Conservation (phyloP, 2,888 invertebrate species). For the Bombylius discolor region DNA sequence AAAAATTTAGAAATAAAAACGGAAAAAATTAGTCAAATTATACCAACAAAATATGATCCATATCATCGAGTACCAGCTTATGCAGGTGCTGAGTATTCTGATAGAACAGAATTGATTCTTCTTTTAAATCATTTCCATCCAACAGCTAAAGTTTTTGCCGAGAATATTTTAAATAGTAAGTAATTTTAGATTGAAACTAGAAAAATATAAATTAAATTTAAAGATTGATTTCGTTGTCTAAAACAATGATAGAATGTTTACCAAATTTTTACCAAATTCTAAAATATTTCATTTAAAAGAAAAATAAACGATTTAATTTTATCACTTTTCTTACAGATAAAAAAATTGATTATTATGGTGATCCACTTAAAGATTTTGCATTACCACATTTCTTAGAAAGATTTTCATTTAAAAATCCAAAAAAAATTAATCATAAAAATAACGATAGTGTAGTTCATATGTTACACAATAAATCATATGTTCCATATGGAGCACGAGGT, state of each 20-base stretch:
- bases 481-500: slow-evolving; percentile 54
- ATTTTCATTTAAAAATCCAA: slow-evolving; percentile 91
- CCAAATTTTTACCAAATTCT: not conserved
- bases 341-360: slow-evolving; percentile 73
- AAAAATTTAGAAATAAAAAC: slow-evolving; percentile 16
- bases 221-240: not conserved
- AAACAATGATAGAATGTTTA: too few species aligned
- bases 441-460: slow-evolving; percentile 30
- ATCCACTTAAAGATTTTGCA: slow-evolving; percentile 87
- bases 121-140: slow-evolving; percentile 79
- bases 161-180: slow-evolving; percentile 57
- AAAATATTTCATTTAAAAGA: too few species aligned
- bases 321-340: slow-evolving; percentile 40
- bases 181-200: slow-evolving; percentile 6
- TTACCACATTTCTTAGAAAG: slow-evolving; percentile 84
- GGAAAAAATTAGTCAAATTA: slow-evolving; percentile 34
- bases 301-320: too few species aligned
- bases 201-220: not conserved
- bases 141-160: slow-evolving; percentile 77
- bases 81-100: slow-evolving; percentile 60
- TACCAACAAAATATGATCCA: slow-evolving; percentile 48
- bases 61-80: slow-evolving; percentile 70
- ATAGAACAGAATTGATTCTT: slow-evolving; percentile 60
- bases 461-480: slow-evolving; percentile 45
- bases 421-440: slow-evolving; percentile 40